Conservation (phyloP, 2,797 vertebrate genomes). For the Tympanoctomys barrerae region DNA sequence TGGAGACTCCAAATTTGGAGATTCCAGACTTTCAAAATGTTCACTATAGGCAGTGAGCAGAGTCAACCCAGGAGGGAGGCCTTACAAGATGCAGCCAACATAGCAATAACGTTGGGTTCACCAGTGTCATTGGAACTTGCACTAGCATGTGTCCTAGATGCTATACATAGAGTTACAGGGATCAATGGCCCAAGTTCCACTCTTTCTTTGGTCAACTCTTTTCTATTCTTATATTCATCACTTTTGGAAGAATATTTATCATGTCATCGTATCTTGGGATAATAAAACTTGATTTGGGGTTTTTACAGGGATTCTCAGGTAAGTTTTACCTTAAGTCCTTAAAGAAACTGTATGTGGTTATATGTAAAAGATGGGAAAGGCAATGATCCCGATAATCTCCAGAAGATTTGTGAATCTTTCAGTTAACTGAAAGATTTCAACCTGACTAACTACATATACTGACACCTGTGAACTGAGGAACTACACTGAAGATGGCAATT, state of each 20-base stretch:
- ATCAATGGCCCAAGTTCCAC: neutral
- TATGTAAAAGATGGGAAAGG: too few relatives aligned
- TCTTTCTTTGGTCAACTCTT: neutral
- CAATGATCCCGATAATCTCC: too few relatives aligned
- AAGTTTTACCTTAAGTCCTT: too few relatives aligned
- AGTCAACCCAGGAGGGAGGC: neutral
- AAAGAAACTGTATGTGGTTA: too few relatives aligned
- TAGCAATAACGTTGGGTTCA: neutral
- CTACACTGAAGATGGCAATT: too few relatives aligned
- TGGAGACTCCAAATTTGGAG: neutral
- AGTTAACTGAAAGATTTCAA: too few relatives aligned
- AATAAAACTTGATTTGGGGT: too few relatives aligned
- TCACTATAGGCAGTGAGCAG: neutral
- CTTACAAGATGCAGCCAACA: neutral
- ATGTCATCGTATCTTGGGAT: neutral
- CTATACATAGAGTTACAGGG: neutral
- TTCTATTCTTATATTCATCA: neutral
- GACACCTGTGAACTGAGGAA: too few relatives aligned
- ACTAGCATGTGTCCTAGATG: neutral
- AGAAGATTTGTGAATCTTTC: too few relatives aligned
- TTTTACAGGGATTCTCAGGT: too few relatives aligned
- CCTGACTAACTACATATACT: too few relatives aligned
- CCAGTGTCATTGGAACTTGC: neutral
- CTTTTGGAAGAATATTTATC: neutral
- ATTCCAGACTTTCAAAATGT: neutral